Conservation (phyloP, 1,140 invertebrate species). For the Drosophila parabipectinata region DNA sequence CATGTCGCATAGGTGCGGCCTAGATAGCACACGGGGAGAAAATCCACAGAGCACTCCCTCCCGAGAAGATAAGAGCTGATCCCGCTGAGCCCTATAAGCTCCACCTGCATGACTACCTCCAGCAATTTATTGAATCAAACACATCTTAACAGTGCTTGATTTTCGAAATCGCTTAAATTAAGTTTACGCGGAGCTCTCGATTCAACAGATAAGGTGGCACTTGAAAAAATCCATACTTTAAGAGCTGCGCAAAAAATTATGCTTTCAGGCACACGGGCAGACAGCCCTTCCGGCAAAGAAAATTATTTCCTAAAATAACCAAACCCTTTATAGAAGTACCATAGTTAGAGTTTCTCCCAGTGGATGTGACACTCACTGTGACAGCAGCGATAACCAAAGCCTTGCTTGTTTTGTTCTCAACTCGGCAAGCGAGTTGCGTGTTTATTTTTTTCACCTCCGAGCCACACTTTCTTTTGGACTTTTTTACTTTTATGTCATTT, state of each 20-base stretch:
- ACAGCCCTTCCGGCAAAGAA: too few relatives aligned
- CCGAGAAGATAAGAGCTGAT: conserved; percentile 14
- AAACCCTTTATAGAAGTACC: neutral
- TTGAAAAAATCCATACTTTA: conserved; percentile 4
- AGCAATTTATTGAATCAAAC: conserved; percentile 39
- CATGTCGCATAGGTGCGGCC: conserved; percentile 53
- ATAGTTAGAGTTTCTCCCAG: conserved; percentile 30
- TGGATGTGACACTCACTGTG: conserved; percentile 56
- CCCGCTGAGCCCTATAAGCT: conserved; percentile 3
- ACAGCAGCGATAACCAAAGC: conserved; percentile 69
- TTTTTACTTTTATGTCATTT: conserved; percentile 60
- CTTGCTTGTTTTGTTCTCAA: conserved; percentile 58
- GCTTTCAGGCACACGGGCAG: too few relatives aligned
- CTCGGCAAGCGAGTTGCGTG: conserved; percentile 63
- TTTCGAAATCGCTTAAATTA: conserved; percentile 24
- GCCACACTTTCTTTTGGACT: conserved; percentile 10
- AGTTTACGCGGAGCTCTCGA: conserved; percentile 15
- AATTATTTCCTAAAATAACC: neutral
- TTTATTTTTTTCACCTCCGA: conserved; percentile 69
- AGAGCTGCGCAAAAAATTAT: neutral
- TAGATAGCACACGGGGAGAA: conserved; percentile 54
- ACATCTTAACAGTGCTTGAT: conserved; percentile 4
- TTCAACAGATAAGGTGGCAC: neutral
- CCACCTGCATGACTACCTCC: conserved; percentile 10
- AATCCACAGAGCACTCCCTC: conserved; percentile 10